phyloP scores from a whole-genome alignment of 2,113 vertebrate species.

The Nerophis ophidion region DNA sequence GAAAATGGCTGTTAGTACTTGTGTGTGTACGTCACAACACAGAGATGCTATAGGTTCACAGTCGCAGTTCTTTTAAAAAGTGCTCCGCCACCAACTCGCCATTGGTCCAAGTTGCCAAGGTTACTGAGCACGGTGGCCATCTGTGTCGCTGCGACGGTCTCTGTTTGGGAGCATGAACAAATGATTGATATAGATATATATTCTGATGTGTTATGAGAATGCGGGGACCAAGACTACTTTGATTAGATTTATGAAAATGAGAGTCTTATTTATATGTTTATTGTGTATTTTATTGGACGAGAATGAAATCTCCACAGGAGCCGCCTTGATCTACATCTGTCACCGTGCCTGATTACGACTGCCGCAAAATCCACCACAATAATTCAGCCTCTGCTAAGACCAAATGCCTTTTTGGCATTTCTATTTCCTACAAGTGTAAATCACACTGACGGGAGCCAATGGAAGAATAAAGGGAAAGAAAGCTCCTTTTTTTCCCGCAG shows the following conservation, averaged over 20 bases:
- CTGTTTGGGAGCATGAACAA: slow-evolving; percentile 13
- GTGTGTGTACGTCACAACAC: no score
- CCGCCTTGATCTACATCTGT: slow-evolving; percentile 49
- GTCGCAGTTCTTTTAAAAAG: slow-evolving; percentile 34
- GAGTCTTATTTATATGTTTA: slow-evolving; percentile 43
- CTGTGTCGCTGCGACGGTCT: slow-evolving; percentile 36
- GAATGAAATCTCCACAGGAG: slow-evolving; percentile 43
- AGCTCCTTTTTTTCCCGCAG: slow-evolving; percentile 39
- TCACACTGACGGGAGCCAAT: slow-evolving; percentile 42
- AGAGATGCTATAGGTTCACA: slow-evolving; percentile 13
- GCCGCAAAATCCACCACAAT: slow-evolving; percentile 56
- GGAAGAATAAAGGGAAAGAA: slow-evolving; percentile 18
- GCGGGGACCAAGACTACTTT: slow-evolving; percentile 5
- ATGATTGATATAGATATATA: slow-evolving; percentile 25
- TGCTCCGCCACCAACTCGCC: slow-evolving; percentile 37
- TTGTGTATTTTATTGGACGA: slow-evolving; percentile 51
- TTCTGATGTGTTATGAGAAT: neutral
- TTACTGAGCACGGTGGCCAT: slow-evolving; percentile 45
- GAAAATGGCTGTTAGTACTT: no score
- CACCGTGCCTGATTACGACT: slow-evolving; percentile 34
- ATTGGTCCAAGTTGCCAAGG: slow-evolving; percentile 62
- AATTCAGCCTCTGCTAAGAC: slow-evolving; percentile 48
- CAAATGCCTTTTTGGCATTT: slow-evolving; percentile 53
- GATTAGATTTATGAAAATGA: slow-evolving; percentile 31
- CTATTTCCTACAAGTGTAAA: slow-evolving; percentile 57